These are phyloP conservation scores for Morinoia aosen DNA, from an alignment of 2,888 invertebrate genomes.

Conservation along the genomic window DNA sequence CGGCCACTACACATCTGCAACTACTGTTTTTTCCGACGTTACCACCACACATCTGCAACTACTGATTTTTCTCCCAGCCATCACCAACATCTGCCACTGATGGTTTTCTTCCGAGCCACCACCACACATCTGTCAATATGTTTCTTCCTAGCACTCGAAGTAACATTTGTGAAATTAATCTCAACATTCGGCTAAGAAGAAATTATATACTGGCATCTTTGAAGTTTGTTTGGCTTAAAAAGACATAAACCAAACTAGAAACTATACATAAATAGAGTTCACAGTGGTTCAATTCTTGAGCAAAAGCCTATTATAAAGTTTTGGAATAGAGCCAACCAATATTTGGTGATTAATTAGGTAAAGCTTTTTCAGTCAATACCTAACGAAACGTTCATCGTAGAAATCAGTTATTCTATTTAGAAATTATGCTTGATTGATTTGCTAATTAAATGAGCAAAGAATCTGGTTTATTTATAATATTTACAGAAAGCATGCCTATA, in stretches of 20 bases:
- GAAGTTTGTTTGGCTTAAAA: background rate
- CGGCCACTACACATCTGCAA: too few relatives aligned
- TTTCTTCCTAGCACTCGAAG: background rate
- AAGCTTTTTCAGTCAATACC: background rate
- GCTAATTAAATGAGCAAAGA: background rate
- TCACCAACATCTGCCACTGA: background rate
- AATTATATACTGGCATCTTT: background rate
- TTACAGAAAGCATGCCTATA: background rate
- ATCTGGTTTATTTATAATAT: background rate
- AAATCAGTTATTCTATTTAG: background rate
- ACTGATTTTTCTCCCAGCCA: too few relatives aligned
- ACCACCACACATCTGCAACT: too few relatives aligned
- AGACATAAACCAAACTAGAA: background rate
- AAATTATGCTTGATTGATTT: background rate
- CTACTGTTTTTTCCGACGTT: too few relatives aligned
- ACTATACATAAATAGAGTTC: background rate
- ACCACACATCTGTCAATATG: background rate
- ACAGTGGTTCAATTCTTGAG: background rate
- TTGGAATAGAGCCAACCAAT: background rate
- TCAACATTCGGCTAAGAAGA: background rate
- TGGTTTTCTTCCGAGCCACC: background rate
- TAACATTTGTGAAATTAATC: background rate
- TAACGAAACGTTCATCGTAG: background rate
- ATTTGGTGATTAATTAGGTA: background rate
- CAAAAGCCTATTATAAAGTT: background rate